Conservation (phyloP, 2,888 invertebrate genomes). For the Argyra leucocephala region DNA sequence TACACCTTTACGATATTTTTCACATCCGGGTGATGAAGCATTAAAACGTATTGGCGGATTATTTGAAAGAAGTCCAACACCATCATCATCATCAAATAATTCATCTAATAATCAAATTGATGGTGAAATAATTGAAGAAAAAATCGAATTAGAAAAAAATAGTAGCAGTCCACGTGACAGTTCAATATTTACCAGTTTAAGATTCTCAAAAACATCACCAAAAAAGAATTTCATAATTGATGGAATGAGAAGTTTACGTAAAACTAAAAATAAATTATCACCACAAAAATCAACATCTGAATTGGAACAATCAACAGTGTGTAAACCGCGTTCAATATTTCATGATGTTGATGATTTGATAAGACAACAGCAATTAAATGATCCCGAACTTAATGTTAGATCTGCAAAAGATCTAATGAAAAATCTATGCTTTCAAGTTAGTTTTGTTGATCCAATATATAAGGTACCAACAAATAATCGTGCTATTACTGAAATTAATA, state of each 20-base stretch:
- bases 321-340: conserved; percentile 12
- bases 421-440: conserved; percentile 39
- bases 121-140: neutral
- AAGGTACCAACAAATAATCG: conserved; percentile 41
- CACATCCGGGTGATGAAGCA: conserved; percentile 27
- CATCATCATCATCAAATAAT: neutral
- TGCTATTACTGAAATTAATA: conserved; percentile 23
- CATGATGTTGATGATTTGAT: conserved; percentile 11
- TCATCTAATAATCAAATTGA: neutral
- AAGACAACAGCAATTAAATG: conserved; percentile 17
- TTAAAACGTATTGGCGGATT: conserved; percentile 28
- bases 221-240: conserved; percentile 37
- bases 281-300: conserved; percentile 27
- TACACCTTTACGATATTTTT: conserved; percentile 14
- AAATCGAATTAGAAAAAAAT: neutral
- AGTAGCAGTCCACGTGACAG: conserved; percentile 21
- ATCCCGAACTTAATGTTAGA: conserved; percentile 28
- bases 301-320: conserved; percentile 25
- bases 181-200: conserved; percentile 36
- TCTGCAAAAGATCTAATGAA: conserved; percentile 35
- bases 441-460: conserved; percentile 36
- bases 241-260: conserved; percentile 37
- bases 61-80: conserved; percentile 20
- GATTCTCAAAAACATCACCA: conserved; percentile 33
- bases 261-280: conserved; percentile 31